phyloP scores from a whole-genome alignment of 2,888 invertebrate species.

The Eilema caniola region DNA sequence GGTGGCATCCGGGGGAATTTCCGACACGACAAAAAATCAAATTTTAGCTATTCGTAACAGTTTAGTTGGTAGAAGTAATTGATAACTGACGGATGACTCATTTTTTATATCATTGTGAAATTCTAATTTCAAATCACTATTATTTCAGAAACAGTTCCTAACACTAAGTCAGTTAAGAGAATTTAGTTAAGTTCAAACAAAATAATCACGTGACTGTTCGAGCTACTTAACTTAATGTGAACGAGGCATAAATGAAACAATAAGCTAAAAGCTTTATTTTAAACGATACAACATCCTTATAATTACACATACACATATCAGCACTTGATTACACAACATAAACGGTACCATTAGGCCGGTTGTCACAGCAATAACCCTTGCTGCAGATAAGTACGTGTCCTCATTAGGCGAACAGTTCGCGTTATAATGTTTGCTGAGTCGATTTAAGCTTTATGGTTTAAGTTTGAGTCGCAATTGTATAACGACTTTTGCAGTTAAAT shows the following conservation, averaged over 20 bases:
- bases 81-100: too few species aligned
- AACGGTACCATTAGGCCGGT: constrained; percentile 42
- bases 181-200: background rate
- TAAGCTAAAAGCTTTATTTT: constrained; percentile 31
- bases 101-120: too few species aligned
- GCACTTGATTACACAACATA: constrained; percentile 36
- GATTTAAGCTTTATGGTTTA: background rate
- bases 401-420: constrained; percentile 14
- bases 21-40: too few species aligned
- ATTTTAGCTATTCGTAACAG: too few species aligned
- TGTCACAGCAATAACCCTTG: constrained; percentile 40
- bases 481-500: background rate
- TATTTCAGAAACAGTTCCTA: too few species aligned
- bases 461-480: background rate
- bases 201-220: background rate
- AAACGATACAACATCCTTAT: constrained; percentile 43
- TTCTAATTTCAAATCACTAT: too few species aligned
- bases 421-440: constrained; percentile 12
- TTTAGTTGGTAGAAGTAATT: too few species aligned
- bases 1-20: too few species aligned
- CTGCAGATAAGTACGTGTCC: constrained; percentile 11
- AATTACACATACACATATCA: constrained; percentile 47
- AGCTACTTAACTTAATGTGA: background rate
- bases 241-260: constrained; percentile 6
- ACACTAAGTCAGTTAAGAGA: too few species aligned